Conservation (phyloP, 2,888 invertebrate species). For the Lasius platythorax region DNA sequence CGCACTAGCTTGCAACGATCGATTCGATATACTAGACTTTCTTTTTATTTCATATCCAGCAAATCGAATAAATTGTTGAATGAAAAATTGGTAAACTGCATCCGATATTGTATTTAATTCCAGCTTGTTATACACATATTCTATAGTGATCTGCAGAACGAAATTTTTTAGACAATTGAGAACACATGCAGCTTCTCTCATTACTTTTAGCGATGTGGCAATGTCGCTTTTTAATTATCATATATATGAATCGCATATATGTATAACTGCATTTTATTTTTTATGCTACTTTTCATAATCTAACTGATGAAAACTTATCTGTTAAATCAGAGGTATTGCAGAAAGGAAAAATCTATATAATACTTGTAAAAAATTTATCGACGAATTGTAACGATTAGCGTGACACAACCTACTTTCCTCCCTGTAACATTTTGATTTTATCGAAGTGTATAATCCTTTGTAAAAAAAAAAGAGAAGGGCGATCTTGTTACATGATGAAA, state of each 20-base stretch:
- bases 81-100: conserved; percentile 55
- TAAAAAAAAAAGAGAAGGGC: neutral
- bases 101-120: conserved; percentile 32
- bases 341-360: neutral
- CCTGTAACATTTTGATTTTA: neutral
- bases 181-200: conserved; percentile 6
- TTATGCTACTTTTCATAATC: neutral
- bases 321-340: neutral
- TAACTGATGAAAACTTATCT: neutral
- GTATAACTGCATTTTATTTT: neutral
- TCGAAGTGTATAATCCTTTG: conserved; percentile 14
- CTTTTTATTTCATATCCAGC: conserved; percentile 34
- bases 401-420: neutral
- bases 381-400: neutral
- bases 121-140: conserved; percentile 25
- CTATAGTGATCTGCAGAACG: conserved; percentile 14
- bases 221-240: neutral
- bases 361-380: neutral
- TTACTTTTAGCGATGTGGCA: conserved; percentile 15
- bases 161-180: conserved; percentile 30
- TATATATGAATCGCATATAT: neutral
- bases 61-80: conserved; percentile 54
- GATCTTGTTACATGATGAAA: neutral
- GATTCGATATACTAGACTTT: conserved; percentile 27
- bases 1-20: conserved; percentile 35